Conservation (phyloP, 64 coral and sea anemone genomes). For the Dendronephthya gigantea region DNA sequence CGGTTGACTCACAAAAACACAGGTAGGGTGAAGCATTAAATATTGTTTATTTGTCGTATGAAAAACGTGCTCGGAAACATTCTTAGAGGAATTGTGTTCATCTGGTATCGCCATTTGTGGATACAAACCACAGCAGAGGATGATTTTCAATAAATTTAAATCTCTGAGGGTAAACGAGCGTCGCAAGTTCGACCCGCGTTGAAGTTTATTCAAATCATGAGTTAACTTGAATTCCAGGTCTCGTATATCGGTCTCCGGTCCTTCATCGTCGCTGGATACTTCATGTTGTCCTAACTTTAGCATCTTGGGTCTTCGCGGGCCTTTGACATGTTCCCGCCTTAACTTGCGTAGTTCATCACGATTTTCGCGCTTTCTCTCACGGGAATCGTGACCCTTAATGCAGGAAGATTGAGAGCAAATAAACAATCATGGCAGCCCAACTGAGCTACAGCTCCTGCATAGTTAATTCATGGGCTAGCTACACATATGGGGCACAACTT, state of each 20-base stretch:
- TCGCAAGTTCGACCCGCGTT: slow-evolving; percentile 13
- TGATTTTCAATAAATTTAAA: slow-evolving; percentile 87
- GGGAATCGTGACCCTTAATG: slow-evolving; percentile 40
- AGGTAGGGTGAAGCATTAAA: slow-evolving; percentile 65
- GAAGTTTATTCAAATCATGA: slow-evolving; percentile 77
- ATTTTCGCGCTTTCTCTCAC: slow-evolving; percentile 55
- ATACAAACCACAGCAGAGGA: slow-evolving; percentile 87
- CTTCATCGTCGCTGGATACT: slow-evolving; percentile 38
- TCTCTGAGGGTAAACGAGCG: slow-evolving; percentile 78
- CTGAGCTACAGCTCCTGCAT: too few relatives aligned
- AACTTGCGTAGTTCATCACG: slow-evolving; percentile 64
- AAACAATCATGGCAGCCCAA: slow-evolving; percentile 28
- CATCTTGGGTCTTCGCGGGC: slow-evolving; percentile 53
- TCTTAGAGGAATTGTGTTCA: slow-evolving; percentile 69
- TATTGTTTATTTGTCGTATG: slow-evolving; percentile 72
- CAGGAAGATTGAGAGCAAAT: slow-evolving; percentile 34
- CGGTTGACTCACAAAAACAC: slow-evolving; percentile 66
- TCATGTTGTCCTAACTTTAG: slow-evolving; percentile 80
- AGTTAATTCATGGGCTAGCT: too few relatives aligned
- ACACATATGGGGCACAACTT: too few relatives aligned
- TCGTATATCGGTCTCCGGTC: slow-evolving; percentile 56
- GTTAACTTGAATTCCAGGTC: slow-evolving; percentile 93
- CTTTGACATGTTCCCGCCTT: slow-evolving; percentile 62
- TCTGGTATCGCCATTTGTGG: slow-evolving; percentile 78
- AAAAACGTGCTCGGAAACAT: slow-evolving; percentile 86